Conservation (phyloP, 2,113 vertebrate species). For the Ovis canadensis region DNA sequence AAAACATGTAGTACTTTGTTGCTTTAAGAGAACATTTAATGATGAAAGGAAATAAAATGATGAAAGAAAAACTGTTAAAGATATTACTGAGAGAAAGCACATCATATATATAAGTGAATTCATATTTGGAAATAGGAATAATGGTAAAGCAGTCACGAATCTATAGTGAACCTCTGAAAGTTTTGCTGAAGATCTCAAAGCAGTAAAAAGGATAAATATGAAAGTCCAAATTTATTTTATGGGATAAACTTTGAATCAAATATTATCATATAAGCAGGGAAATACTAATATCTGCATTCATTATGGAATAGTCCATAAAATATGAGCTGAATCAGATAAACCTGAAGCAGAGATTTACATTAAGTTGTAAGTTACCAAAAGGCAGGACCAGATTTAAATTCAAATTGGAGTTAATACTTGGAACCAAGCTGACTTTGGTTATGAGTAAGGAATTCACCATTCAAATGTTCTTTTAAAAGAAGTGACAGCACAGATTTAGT, state of each 20-base stretch:
- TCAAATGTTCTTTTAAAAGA: slow-evolving; percentile 21
- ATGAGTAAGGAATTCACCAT: background rate
- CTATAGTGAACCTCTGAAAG: background rate
- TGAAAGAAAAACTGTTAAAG: background rate
- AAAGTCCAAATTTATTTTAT: background rate
- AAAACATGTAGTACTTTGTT: background rate
- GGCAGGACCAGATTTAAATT: background rate
- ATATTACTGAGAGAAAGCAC: background rate
- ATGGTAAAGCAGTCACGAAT: background rate
- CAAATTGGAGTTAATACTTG: background rate
- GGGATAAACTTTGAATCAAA: background rate
- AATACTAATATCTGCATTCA: background rate
- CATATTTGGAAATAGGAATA: background rate
- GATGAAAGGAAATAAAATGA: background rate
- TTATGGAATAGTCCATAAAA: background rate
- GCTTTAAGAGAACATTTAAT: slow-evolving; percentile 5
- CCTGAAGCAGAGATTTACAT: background rate
- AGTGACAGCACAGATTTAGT: background rate
- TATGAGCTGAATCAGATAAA: background rate
- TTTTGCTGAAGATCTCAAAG: background rate
- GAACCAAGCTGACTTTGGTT: background rate
- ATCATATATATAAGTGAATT: background rate
- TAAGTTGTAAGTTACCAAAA: background rate
- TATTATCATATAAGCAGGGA: background rate
- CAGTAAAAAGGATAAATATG: background rate